Evolutionary conservation across 2,797 vertebrate genomes (phyloP), one percentile per base, ranked within the genome.

Genomic region (Cuniculus paca): DNA sequence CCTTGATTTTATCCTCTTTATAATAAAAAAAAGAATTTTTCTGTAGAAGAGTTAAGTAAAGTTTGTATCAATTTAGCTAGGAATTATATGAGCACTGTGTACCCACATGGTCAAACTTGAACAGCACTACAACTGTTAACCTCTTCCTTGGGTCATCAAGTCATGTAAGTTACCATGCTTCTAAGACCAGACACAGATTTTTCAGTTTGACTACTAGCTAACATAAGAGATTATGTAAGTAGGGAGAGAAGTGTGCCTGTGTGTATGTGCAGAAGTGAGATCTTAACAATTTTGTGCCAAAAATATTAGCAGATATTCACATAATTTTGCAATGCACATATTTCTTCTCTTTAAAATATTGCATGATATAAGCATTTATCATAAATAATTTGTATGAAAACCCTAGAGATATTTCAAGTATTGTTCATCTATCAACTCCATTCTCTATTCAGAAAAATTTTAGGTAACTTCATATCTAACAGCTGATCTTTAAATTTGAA

Each of bases 311-410:
- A 79, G 11, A 83, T 1, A 0, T 5, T 91, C 63, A 91, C 24
- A 56, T n/a, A 39, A 19, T 80, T 94, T 80, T 81, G 5, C 42
- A 75, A 42, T 56, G 6, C 42, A 6, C 14, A 48, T 13, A 65
- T 28, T 42, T 60, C 6, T 80, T 74, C 91, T 83, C 7, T 10
- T 14, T 83, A 79, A 91, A 50, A 11, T 48, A 58, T 13, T 45
- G 2, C 31, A 63, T 42, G 24, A 26, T 20, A 56, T 28, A 42
- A 83, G 58, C 3, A 74, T 88, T 56, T 58, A 42, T 52, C 52
- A n/a, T 14, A 50, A 88, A 88, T 84, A 24, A 95, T 7, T 86
- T n/a, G 90, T 74, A 50, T n/a, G 22, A 88, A 84, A 60, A 48
- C 16, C 1, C 42, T 16, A 13, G 24, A 52, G 7, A 4, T 48